These are phyloP conservation scores for Hydrolagus colliei DNA, from an alignment of 2,797 vertebrate species.

Conservation along the genomic window DNA sequence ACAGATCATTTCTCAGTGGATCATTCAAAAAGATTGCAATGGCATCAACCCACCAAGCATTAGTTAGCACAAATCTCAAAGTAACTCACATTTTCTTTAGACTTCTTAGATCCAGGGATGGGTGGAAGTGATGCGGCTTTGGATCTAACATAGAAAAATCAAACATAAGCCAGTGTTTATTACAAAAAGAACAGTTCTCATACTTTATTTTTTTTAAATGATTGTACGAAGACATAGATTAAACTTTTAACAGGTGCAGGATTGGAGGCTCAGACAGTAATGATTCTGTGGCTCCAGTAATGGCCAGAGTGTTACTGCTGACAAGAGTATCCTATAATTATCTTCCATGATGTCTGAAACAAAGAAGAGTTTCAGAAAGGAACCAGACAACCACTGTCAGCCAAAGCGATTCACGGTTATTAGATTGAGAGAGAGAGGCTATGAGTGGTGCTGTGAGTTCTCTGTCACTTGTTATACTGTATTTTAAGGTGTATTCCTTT, in stretches of 20 bases:
- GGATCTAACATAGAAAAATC: conserved; percentile 58
- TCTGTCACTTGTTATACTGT: neutral
- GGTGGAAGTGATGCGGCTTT: conserved; percentile 79
- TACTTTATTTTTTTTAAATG: neutral
- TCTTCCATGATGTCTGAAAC: neutral
- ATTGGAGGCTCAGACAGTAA: neutral
- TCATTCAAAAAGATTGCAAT: neutral
- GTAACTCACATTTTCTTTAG: conserved; percentile 83
- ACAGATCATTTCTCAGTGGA: neutral
- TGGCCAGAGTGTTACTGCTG: neutral
- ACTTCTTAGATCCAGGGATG: conserved; percentile 71
- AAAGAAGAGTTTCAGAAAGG: neutral
- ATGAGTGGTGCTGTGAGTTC: neutral
- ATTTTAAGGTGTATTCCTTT: neutral
- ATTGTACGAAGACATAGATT: neutral
- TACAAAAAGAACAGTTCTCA: conserved; percentile 28
- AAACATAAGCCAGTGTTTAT: conserved; percentile 28
- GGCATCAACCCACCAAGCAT: neutral
- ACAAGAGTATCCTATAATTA: neutral
- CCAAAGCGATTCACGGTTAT: no score
- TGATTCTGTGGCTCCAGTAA: neutral
- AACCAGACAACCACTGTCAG: neutral
- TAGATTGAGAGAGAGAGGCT: neutral
- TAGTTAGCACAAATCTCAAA: neutral
- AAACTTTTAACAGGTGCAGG: neutral